Evolutionary conservation across 2,797 vertebrate species (phyloP), one percentile per base, ranked within the genome.

Genomic region (Gadopsis bispinosus): DNA sequence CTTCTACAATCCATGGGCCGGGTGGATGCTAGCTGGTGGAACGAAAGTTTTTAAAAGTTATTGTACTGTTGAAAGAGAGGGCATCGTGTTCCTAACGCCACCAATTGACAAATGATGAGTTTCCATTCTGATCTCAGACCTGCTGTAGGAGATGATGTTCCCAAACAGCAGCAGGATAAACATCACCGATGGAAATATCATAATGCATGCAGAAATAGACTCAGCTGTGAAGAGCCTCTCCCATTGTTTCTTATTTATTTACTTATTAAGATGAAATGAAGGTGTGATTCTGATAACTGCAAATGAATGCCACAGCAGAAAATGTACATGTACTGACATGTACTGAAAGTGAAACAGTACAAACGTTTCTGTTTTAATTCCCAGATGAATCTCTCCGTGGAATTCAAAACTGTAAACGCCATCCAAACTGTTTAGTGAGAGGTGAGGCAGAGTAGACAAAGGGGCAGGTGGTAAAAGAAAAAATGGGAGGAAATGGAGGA

Each of bases 381-480:
- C 31, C 7, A 26, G 65, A 41, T 26, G 0, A 53, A 56, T 51
- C 11, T 63, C 9, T 43, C 29, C 41, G n/a, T 3, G 19, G 19
- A 12, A 53, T 39, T 41, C 64, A 56, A 31, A 33, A 31, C 12
- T 13, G 13, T 33, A 20, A 53, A 41, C 7, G 2, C 37, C 50
- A 31, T 17, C 48, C 47, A 51, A 41, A 50, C n/a, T 64, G 54
- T 59, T 72, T 35, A 6, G 14, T 43, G 48, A 54, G 17, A 59
- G 53, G 9, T 9, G 37, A 69, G 47, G n/a, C 54, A 13, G 55
- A 73, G 14, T 8, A 59, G 62, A 65, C 19, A 79, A 63, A 80
- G 41, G 51, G 74, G 66, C 78, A 85, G 83, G 58, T 81, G 77
- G 68, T 3, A 17, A 50, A 20, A 71, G 47, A 87, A 80, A 47